Percentiles rank a stretch among this genome's conserved stretches.
phyloP scores from a whole-genome alignment of 2,888 invertebrate species.

The Euphydryas editha region DNA sequence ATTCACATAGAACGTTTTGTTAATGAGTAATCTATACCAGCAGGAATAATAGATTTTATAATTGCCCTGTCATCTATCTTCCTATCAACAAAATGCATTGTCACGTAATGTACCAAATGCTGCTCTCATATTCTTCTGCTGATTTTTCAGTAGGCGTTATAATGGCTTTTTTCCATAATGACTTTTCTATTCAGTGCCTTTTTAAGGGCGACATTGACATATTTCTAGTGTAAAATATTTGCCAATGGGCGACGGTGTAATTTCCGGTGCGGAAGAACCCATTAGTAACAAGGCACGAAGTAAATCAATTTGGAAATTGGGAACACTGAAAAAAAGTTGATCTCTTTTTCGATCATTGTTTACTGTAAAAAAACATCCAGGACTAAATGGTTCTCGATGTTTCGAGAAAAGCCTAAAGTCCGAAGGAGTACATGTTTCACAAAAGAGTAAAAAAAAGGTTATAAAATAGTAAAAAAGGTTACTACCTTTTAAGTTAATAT shows the following conservation, averaged over 20 bases:
- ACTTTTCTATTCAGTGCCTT: constrained; percentile 14
- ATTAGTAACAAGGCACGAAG: constrained; percentile 32
- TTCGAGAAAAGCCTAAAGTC: neutral
- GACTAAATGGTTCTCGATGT: neutral
- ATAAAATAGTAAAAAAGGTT: neutral
- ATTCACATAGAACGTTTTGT: too few species aligned
- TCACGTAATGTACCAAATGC: constrained; percentile 4
- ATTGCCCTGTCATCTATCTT: neutral
- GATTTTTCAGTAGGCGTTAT: neutral
- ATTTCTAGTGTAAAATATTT: constrained; percentile 33
- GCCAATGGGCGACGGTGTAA: constrained; percentile 22
- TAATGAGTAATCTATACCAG: neutral
- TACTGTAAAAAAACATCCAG: neutral
- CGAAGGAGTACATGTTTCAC: neutral
- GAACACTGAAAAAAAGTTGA: neutral
- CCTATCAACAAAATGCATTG: neutral
- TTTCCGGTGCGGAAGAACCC: constrained; percentile 36
- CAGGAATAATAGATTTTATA: neutral
- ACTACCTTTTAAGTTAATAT: neutral
- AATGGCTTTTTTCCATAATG: constrained; percentile 12
- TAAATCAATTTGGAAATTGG: constrained; percentile 28
- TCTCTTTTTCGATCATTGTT: neutral
- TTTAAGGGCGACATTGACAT: constrained; percentile 18
- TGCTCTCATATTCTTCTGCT: neutral
- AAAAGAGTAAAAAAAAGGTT: neutral